Conservation (phyloP, 2,797 vertebrate genomes). For the Tamandua tetradactyla region DNA sequence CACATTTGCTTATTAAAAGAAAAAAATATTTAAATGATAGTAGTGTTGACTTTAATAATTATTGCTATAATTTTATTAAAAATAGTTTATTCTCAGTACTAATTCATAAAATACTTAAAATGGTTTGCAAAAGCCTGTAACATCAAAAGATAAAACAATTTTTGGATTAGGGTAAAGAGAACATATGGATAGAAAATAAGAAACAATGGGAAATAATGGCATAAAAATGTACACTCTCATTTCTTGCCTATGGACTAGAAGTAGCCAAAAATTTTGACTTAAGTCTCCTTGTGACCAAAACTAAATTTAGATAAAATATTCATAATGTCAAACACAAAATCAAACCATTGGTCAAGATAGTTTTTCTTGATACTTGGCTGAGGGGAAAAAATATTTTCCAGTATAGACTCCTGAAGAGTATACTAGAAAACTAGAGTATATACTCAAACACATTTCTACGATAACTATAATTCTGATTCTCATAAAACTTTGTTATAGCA, state of each 20-base stretch:
- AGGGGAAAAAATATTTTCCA: background rate
- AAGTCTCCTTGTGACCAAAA: background rate
- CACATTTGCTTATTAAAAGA: background rate
- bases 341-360: background rate
- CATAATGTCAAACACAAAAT: background rate
- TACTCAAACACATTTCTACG: background rate
- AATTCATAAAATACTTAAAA: background rate
- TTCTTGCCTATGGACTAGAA: background rate
- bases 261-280: background rate
- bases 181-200: background rate
- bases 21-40: background rate
- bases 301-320: background rate
- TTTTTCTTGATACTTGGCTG: background rate
- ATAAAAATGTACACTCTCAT: background rate
- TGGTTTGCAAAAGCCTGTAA: background rate
- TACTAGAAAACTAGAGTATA: background rate
- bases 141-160: background rate
- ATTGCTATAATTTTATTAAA: background rate
- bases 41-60: background rate
- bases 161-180: background rate
- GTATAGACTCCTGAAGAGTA: background rate
- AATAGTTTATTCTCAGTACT: constrained; percentile 24
- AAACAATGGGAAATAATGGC: background rate
- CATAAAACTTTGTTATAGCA: background rate
- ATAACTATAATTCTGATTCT: background rate